A percentile compares a stretch with the other conserved stretches of the same genome.
These are phyloP conservation scores for Cydia splendana DNA, from an alignment of 1,140 invertebrate genomes.

Conservation along the genomic window DNA sequence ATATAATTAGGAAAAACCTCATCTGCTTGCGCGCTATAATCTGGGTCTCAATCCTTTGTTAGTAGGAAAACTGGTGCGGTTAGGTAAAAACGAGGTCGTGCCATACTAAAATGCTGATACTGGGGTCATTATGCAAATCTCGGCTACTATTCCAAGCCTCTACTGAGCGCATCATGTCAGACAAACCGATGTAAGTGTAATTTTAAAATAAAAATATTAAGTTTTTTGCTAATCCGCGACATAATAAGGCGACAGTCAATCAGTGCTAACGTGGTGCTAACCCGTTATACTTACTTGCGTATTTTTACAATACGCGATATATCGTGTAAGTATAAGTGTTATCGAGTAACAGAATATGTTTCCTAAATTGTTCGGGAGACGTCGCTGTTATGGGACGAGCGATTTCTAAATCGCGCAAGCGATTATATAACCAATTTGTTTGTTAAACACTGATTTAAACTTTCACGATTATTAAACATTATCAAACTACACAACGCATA, in stretches of 20 bases:
- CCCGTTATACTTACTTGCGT: too few relatives aligned
- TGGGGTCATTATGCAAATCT: constrained; percentile 55
- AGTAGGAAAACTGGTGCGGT: constrained; percentile 1
- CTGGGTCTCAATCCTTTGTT: constrained; percentile 6
- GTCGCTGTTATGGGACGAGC: background rate
- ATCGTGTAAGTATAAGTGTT: too few relatives aligned
- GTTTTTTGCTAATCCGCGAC: too few relatives aligned
- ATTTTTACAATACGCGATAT: too few relatives aligned
- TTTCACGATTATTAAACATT: too few relatives aligned
- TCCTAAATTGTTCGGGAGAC: background rate
- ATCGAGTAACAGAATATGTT: background rate
- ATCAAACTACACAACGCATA: too few relatives aligned
- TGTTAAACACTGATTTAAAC: too few relatives aligned
- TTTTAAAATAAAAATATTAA: too few relatives aligned
- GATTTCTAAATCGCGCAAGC: background rate
- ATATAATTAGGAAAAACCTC: constrained; percentile 35
- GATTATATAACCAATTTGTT: background rate
- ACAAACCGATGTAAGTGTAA: background rate
- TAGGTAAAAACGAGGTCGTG: constrained; percentile 46
- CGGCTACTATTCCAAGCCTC: background rate
- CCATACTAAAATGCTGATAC: constrained; percentile 43
- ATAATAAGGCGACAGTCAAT: too few relatives aligned
- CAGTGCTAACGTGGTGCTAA: background rate
- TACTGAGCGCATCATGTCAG: background rate
- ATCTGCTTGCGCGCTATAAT: constrained; percentile 8